Conservation (phyloP, 2,797 vertebrate species). For the Echiichthys vipera region DNA sequence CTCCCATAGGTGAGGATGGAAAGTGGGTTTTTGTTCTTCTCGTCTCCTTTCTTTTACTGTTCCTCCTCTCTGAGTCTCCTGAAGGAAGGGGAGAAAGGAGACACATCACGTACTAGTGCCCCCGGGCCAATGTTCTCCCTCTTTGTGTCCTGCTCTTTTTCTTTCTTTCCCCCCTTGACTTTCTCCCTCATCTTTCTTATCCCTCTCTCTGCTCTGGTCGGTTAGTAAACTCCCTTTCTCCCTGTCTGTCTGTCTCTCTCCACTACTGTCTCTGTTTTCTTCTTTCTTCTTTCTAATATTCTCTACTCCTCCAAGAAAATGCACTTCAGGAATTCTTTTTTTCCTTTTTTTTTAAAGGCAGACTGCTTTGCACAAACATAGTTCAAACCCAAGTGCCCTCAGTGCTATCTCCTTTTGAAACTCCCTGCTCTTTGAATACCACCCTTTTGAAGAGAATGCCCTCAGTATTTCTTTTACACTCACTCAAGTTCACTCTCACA, state of each 20-base stretch:
- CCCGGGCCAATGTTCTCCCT: constrained; percentile 71
- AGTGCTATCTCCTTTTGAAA: constrained; percentile 80
- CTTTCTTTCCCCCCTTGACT: constrained; percentile 26
- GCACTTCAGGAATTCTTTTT: constrained; percentile 69
- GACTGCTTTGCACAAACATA: constrained; percentile 74
- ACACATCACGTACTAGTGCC: constrained; percentile 63
- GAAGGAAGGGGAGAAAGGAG: constrained; percentile 62
- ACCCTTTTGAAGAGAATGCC: constrained; percentile 74
- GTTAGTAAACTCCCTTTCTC: constrained; percentile 32
- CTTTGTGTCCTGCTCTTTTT: constrained; percentile 56
- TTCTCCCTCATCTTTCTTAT: constrained; percentile 35
- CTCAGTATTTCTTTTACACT: constrained; percentile 77
- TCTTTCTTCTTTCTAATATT: constrained; percentile 60
- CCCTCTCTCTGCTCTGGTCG: constrained; percentile 12
- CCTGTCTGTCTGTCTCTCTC: constrained; percentile 42
- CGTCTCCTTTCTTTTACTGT: constrained; percentile 39
- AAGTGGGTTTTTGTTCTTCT: constrained; percentile 68
- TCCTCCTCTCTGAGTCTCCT: constrained; percentile 50
- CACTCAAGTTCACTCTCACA: constrained; percentile 50
- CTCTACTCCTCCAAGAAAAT: constrained; percentile 58
- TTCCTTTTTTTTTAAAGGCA: constrained; percentile 44
- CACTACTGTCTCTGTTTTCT: constrained; percentile 51
- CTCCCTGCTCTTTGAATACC: constrained; percentile 79
- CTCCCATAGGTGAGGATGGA: constrained; percentile 59
- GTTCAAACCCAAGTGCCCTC: constrained; percentile 82